Percentiles rank a stretch among this genome's conserved stretches.
These are phyloP conservation scores for Heterohyrax brucei DNA, from an alignment of 2,797 vertebrate genomes.

Conservation along the genomic window DNA sequence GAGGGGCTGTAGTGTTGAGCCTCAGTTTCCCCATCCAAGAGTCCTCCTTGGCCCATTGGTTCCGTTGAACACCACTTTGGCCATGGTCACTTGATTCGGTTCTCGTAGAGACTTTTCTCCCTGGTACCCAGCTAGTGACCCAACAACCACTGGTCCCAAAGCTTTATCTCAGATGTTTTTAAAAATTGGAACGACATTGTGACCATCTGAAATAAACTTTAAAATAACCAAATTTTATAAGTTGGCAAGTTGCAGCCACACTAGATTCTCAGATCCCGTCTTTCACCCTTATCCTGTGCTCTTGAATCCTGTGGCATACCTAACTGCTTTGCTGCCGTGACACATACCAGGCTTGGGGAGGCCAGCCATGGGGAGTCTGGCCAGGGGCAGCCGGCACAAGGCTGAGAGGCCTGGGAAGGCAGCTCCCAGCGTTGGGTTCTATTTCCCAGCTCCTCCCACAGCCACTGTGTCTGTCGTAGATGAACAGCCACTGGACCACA, in stretches of 20 bases:
- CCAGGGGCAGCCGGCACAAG: not conserved
- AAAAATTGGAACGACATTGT: not conserved
- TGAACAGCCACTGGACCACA: constrained; percentile 78
- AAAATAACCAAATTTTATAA: not conserved
- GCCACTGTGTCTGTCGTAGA: constrained; percentile 68
- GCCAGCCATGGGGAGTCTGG: not conserved
- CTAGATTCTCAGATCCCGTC: fast-evolving
- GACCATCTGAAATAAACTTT: constrained; percentile 23
- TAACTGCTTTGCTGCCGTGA: not conserved
- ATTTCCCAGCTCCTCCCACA: not conserved
- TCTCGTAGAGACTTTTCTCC: not conserved
- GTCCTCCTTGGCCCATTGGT: too few species aligned
- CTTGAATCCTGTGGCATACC: not conserved
- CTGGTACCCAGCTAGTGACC: fast-evolving
- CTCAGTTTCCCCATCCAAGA: not conserved
- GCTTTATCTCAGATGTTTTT: not conserved
- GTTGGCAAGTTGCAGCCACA: not conserved
- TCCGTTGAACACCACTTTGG: not conserved
- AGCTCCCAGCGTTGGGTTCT: not conserved
- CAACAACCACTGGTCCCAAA: not conserved
- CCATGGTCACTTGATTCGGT: not conserved
- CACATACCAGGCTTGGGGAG: not conserved
- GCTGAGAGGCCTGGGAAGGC: not conserved
- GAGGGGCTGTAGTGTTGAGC: not conserved
- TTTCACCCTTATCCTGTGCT: not conserved